Base-by-base conservation (phyloP, 2,113 vertebrate species). In the Atlantisia rogersi region DNA sequence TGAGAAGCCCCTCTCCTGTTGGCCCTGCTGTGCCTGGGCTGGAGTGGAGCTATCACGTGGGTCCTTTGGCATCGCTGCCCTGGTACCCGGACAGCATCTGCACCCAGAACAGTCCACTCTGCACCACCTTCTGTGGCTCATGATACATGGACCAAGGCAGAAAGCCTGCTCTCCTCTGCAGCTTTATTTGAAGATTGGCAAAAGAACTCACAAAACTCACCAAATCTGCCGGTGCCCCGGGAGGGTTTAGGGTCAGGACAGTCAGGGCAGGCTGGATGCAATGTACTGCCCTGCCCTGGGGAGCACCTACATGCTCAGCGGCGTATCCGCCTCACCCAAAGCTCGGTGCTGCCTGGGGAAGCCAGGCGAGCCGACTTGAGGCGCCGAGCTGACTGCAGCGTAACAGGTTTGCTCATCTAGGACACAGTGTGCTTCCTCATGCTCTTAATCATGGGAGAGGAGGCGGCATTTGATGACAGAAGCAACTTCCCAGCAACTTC, bases 401-500 rank as follows among this genome's bases (percentile, higher is more conserved):
- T 82, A 76, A 58, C 59, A 44, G 86, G 82, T 74, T 63, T 58
- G 83, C 32, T 90, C 92, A n/a, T 50, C 79, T 21, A 92, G 92
- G 88, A 70, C 91, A 26, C 64, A 7, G 37, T 22, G 85, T 73
- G 92, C 85, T 95, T 87, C 95, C 92, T 28, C 28, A 69, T 37
- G 7, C 87, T 79, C 90, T 22, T 52, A 16, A 69, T 85, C 88
- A 65, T 2, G 29, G 67, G 70, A 71, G 92, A 90, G 88, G 96
- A 73, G 92, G 90, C 15, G 25, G 85, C 15, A 2, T 40, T 37
- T 80, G 25, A 35, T 73, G 94, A 80, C 92, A 90, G 85, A 32
- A 85, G 88, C 92, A 46, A 53, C 95, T 96, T 92, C 92, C 95
- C 32, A 26, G 87, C 78, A 56, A 92, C 92, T 68, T 95, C 96